A percentile compares a stretch with the other conserved stretches of the same genome.
phyloP scores from a whole-genome alignment of 2,113 vertebrate species.

The Cebus imitator region DNA sequence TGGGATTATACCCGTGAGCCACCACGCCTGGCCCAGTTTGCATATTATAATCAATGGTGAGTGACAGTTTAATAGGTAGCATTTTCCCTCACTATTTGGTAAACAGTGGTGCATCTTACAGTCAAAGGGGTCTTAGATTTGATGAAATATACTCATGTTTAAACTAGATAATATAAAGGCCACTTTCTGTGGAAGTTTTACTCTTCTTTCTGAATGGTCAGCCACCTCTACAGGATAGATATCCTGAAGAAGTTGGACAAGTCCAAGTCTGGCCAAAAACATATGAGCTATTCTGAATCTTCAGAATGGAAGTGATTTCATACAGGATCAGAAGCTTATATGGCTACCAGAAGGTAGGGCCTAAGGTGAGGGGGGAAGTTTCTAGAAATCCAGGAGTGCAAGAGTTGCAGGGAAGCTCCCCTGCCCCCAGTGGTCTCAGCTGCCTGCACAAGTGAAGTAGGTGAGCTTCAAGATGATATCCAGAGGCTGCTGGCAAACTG shows the following conservation, averaged over 20 bases:
- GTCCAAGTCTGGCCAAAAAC: not conserved
- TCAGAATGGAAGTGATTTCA: not conserved
- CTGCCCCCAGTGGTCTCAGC: not conserved
- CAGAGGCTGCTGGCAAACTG: not conserved
- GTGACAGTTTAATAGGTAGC: not conserved
- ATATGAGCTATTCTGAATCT: not conserved
- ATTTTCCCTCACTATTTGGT: not conserved
- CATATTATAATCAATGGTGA: not conserved
- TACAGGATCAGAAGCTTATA: not conserved
- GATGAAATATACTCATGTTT: not conserved
- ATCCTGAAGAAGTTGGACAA: not conserved
- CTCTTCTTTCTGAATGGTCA: not conserved
- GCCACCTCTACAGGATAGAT: not conserved
- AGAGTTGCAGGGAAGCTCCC: not conserved
- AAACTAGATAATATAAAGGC: not conserved
- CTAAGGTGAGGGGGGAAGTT: not conserved
- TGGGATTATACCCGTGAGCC: no score
- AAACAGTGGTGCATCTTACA: not conserved
- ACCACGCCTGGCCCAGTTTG: not conserved
- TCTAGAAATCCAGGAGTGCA: not conserved
- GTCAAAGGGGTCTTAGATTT: not conserved
- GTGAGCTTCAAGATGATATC: not conserved
- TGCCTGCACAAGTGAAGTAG: not conserved
- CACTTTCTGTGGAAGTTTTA: not conserved
- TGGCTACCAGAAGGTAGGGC: not conserved